phyloP scores from a whole-genome alignment of 2,113 vertebrate genomes.

The Alethe diademata region DNA sequence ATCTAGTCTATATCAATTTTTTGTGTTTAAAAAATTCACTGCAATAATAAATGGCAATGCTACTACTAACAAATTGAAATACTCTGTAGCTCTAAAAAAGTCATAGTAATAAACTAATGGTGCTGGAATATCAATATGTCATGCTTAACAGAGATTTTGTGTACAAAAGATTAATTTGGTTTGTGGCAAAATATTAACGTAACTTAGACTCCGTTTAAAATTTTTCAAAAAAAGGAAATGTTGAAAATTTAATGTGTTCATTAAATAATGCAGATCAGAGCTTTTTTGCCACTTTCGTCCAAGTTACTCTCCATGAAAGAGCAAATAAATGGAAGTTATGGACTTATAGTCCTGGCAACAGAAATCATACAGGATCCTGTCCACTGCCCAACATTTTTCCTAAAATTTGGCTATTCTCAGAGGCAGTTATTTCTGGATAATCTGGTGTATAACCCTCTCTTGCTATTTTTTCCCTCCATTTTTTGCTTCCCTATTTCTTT shows the following conservation, averaged over 20 bases:
- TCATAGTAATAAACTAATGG: slow-evolving; percentile 57
- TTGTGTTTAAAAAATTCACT: slow-evolving; percentile 58
- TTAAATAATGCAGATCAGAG: neutral
- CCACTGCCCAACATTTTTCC: neutral
- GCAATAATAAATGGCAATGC: slow-evolving; percentile 66
- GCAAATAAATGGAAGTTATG: neutral
- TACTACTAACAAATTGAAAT: slow-evolving; percentile 35
- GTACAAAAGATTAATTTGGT: neutral
- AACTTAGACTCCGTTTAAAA: neutral
- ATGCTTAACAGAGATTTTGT: neutral
- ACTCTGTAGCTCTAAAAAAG: slow-evolving; percentile 30
- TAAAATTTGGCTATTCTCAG: neutral
- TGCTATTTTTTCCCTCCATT: neutral
- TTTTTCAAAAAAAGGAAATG: neutral
- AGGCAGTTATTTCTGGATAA: neutral
- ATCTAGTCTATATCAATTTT: slow-evolving; percentile 45
- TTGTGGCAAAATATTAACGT: slow-evolving; percentile 1
- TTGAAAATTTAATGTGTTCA: neutral
- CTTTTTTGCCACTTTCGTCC: neutral
- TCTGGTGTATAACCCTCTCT: neutral
- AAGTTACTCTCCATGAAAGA: neutral
- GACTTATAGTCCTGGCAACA: neutral
- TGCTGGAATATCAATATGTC: slow-evolving; percentile 26
- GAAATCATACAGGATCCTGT: neutral
- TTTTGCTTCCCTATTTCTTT: neutral